Percentiles rank a stretch among this genome's conserved stretches.
Conservation (phyloP, 2,113 vertebrate genomes). For the Microcebus tavaratra region DNA sequence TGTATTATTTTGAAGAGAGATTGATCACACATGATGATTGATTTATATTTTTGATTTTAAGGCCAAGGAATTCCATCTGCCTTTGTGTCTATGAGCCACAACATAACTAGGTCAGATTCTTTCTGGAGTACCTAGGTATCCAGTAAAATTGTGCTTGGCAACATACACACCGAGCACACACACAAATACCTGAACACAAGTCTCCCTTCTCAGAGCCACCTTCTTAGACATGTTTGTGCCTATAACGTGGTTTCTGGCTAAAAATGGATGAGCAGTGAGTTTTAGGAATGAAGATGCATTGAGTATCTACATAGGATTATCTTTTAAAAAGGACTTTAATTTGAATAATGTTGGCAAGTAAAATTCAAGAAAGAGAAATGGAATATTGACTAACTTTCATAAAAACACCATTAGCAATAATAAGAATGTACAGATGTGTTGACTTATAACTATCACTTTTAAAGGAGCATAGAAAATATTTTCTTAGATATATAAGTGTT, state of each 20-base stretch:
- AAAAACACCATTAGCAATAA: not conserved
- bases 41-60: not conserved
- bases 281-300: not conserved
- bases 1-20: not conserved
- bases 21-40: not conserved
- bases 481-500: not conserved
- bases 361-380: not conserved
- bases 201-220: not conserved
- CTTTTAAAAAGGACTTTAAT: not conserved
- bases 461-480: not conserved
- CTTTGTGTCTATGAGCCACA: not conserved
- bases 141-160: not conserved
- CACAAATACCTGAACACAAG: too few relatives aligned
- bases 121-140: not conserved
- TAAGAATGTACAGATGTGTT: not conserved
- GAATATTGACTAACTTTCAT: not conserved
- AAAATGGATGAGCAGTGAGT: not conserved
- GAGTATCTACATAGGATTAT: not conserved
- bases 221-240: not conserved
- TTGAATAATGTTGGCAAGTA: not conserved
- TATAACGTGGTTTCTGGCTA: not conserved
- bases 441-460: not conserved
- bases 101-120: not conserved
- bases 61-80: not conserved
- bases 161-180: accelerated